phyloP scores from a whole-genome alignment of 1,140 invertebrate genomes.

The Anastatus disparis region DNA sequence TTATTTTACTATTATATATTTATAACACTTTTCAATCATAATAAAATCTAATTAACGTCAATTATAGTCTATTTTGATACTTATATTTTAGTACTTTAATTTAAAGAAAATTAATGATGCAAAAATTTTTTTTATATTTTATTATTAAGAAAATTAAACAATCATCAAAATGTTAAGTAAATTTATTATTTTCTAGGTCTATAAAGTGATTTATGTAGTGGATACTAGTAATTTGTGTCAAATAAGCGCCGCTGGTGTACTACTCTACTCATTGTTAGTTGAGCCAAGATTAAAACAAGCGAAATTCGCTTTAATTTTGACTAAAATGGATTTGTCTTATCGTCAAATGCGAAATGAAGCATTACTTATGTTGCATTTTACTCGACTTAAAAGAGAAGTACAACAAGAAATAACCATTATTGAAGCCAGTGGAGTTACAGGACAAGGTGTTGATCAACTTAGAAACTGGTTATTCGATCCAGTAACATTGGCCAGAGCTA shows the following conservation, averaged over 20 bases:
- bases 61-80: too few species aligned
- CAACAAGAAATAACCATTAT: slow-evolving; percentile 74
- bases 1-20: neutral
- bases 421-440: slow-evolving; percentile 78
- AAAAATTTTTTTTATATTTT: too few species aligned
- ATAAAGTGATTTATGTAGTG: slow-evolving; percentile 80
- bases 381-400: slow-evolving; percentile 73
- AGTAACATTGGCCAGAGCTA: slow-evolving; percentile 28
- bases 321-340: slow-evolving; percentile 86
- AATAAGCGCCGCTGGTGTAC: slow-evolving; percentile 81
- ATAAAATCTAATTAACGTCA: too few species aligned
- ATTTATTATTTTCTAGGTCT: slow-evolving; percentile 46
- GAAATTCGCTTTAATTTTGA: slow-evolving; percentile 78
- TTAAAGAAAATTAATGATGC: too few species aligned
- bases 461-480: slow-evolving; percentile 70
- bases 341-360: slow-evolving; percentile 85
- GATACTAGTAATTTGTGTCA: slow-evolving; percentile 84
- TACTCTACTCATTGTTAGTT: slow-evolving; percentile 79
- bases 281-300: slow-evolving; percentile 73
- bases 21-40: too few species aligned
- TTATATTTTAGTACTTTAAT: too few species aligned
- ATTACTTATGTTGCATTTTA: slow-evolving; percentile 79
- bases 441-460: slow-evolving; percentile 75
- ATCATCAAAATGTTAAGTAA: neutral
- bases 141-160: neutral